A percentile compares a stretch with the other conserved stretches of the same genome.
phyloP scores from a whole-genome alignment of 2,113 vertebrate genomes.

The Delphinapterus leucas region DNA sequence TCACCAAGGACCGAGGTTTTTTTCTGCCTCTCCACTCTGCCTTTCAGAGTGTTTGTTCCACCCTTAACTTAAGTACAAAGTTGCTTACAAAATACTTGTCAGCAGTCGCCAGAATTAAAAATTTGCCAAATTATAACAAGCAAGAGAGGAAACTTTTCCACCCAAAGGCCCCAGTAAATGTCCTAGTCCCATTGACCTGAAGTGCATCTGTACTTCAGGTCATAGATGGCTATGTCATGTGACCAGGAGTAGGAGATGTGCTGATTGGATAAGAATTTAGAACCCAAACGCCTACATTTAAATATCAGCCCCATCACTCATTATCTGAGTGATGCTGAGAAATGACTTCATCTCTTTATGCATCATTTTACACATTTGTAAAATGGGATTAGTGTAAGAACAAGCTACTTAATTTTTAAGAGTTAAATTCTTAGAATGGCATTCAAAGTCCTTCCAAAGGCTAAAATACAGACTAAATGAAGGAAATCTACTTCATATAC shows the following conservation, averaged over 20 bases:
- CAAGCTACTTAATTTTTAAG: neutral
- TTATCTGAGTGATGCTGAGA: neutral
- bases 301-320: neutral
- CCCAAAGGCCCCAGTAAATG: neutral
- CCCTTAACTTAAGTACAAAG: neutral
- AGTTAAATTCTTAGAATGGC: neutral
- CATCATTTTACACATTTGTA: neutral
- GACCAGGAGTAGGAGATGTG: neutral
- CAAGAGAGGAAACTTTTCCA: neutral
- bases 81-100: neutral
- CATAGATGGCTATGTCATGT: neutral
- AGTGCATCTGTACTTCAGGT: neutral
- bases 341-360: neutral
- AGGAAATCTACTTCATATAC: neutral
- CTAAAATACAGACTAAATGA: neutral
- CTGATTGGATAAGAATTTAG: neutral
- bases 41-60: neutral
- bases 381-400: neutral
- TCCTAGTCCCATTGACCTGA: neutral
- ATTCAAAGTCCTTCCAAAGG: neutral
- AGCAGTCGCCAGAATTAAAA: neutral
- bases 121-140: neutral
- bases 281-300: neutral
- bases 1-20: neutral
- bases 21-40: neutral